Conservation (phyloP, 2,888 invertebrate species). For the Ormyrus thymus region DNA sequence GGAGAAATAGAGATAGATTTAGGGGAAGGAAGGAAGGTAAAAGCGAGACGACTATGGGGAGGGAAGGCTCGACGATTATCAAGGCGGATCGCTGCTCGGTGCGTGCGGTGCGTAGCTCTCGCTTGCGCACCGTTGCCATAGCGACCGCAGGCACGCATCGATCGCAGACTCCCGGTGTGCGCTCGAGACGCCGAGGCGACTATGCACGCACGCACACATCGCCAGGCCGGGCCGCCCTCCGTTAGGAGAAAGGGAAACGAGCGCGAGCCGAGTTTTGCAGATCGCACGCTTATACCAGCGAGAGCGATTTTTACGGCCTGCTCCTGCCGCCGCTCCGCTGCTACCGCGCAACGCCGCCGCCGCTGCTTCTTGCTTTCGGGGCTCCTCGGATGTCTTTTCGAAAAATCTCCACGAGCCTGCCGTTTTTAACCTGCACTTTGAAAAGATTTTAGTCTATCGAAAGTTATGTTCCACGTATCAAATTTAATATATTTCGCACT, state of each 20-base stretch:
- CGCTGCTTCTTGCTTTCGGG: not conserved
- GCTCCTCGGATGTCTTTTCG: not conserved
- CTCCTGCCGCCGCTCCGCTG: slow-evolving; percentile 11
- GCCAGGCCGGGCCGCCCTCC: slow-evolving; percentile 22
- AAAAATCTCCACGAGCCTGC: too few relatives aligned
- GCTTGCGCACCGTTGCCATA: slow-evolving; percentile 70
- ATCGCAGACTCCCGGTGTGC: slow-evolving; percentile 74
- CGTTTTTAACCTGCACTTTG: too few relatives aligned
- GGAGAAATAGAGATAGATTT: slow-evolving; percentile 49
- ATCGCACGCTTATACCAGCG: slow-evolving; percentile 31
- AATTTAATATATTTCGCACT: too few relatives aligned
- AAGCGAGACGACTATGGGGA: slow-evolving; percentile 30
- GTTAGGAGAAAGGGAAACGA: slow-evolving; percentile 28
- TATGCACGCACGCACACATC: slow-evolving; percentile 19
- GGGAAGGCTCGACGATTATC: slow-evolving; percentile 59
- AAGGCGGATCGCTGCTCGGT: slow-evolving; percentile 68
- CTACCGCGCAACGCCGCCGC: not conserved
- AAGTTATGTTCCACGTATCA: too few relatives aligned
- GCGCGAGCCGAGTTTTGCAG: slow-evolving; percentile 39
- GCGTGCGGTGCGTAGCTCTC: slow-evolving; percentile 58
- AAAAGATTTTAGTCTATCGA: too few relatives aligned
- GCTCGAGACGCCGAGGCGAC: slow-evolving; percentile 63
- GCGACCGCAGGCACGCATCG: slow-evolving; percentile 72
- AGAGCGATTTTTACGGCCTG: slow-evolving; percentile 48
- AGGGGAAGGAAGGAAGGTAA: slow-evolving; percentile 45